Evolutionary conservation across 2,888 invertebrate species (phyloP).

Genomic region (Orthosia cruda): DNA sequence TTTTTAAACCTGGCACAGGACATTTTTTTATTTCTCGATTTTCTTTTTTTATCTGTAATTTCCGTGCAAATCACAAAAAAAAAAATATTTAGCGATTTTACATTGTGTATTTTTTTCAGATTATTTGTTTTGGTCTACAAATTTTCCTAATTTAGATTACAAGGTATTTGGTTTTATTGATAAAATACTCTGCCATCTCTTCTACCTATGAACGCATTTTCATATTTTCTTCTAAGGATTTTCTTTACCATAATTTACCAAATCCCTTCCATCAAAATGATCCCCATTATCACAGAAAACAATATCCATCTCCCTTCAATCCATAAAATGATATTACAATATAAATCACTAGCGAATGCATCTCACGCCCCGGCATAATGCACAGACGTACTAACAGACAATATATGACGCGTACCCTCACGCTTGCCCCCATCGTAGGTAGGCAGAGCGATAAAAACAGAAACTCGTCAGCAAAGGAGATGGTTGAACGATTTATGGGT

Average conservation of each 20-base stretch:
- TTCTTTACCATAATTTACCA: background rate
- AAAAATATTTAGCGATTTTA: too few species aligned
- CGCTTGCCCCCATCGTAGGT: constrained; percentile 71
- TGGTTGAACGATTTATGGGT: constrained; percentile 57
- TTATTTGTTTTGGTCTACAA: too few species aligned
- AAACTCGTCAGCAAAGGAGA: constrained; percentile 78
- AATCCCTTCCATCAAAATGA: constrained; percentile 21
- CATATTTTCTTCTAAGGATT: too few species aligned
- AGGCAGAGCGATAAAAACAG: constrained; percentile 83
- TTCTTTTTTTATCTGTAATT: too few species aligned
- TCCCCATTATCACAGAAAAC: constrained; percentile 39
- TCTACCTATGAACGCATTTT: background rate
- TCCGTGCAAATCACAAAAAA: too few species aligned
- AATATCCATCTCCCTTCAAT: constrained; percentile 45
- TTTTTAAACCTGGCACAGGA: too few species aligned
- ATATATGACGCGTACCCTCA: constrained; percentile 61
- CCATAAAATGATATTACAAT: constrained; percentile 63
- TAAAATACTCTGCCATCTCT: too few species aligned
- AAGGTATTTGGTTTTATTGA: too few species aligned
- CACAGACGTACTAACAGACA: constrained; percentile 57
- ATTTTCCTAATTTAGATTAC: too few species aligned
- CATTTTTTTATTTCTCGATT: too few species aligned
- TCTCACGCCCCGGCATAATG: constrained; percentile 65
- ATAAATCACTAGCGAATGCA: constrained; percentile 64
- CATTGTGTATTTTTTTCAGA: too few species aligned